phyloP scores from a whole-genome alignment of 2,888 invertebrate species.

The Germaria angustata region DNA sequence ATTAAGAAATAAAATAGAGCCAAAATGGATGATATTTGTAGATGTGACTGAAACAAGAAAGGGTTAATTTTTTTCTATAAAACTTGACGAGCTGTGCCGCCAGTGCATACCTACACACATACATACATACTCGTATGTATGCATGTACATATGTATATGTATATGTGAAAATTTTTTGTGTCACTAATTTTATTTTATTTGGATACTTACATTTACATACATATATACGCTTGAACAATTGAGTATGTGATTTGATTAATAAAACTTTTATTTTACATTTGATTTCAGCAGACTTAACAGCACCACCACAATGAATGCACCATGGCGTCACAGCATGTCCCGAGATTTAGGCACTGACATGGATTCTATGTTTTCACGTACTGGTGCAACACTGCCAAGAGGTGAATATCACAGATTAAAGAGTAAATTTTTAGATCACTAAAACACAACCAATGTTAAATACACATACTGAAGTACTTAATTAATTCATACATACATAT shows the following conservation, averaged over 20 bases:
- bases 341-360: constrained; percentile 87
- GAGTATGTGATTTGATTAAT: constrained; percentile 7
- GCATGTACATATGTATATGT: too few species aligned
- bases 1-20: too few species aligned
- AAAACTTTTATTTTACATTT: constrained; percentile 16
- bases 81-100: background rate
- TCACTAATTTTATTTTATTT: background rate
- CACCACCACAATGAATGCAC: constrained; percentile 74
- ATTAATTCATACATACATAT: constrained; percentile 9
- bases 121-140: background rate
- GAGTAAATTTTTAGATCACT: constrained; percentile 80
- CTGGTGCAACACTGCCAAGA: constrained; percentile 84
- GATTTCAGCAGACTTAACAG: constrained; percentile 77
- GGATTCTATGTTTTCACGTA: constrained; percentile 86
- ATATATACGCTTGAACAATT: background rate
- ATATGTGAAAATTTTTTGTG: background rate
- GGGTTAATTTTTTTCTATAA: background rate
- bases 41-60: background rate
- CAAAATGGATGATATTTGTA: background rate
- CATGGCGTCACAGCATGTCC: constrained; percentile 84
- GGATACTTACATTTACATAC: background rate
- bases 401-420: constrained; percentile 83
- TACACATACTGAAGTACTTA: constrained; percentile 51
- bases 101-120: background rate
- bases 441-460: constrained; percentile 66